Conservation (phyloP, 2,888 invertebrate genomes). For the Alloplasta piceator region DNA sequence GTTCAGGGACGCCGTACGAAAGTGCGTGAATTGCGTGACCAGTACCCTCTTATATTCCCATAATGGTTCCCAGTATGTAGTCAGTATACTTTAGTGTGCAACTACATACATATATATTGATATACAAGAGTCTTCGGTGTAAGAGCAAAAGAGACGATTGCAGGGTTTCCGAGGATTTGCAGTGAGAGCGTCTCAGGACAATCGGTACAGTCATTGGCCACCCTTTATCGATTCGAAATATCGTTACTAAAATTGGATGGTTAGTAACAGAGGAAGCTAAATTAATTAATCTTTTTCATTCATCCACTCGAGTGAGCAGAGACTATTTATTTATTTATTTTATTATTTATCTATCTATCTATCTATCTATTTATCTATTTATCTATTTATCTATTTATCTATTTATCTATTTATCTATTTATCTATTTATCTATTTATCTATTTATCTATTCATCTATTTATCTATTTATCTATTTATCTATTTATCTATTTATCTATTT, state of each 20-base stretch:
- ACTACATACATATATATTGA: no score
- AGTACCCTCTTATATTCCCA: slow-evolving; percentile 55
- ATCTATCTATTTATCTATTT: no score
- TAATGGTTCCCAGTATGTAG: slow-evolving; percentile 14
- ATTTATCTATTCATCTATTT: no score
- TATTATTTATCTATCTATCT: no score
- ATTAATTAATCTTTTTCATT: background rate
- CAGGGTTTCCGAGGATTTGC: slow-evolving; percentile 45
- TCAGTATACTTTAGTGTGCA: no score
- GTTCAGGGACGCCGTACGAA: slow-evolving; percentile 65
- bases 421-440: no score
- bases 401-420: no score
- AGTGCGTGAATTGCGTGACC: slow-evolving; percentile 65
- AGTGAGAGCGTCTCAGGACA: slow-evolving; percentile 9
- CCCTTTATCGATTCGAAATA: background rate
- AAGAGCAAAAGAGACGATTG: slow-evolving; percentile 42
- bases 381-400: no score
- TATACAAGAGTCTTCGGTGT: no score
- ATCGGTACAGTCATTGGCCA: slow-evolving; percentile 26
- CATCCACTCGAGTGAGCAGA: background rate
- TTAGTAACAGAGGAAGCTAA: background rate
- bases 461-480: no score
- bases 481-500: no score
- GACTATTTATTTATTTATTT: no score
- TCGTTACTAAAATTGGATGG: background rate